Conservation (phyloP, 92 coral and sea anemone genomes). For the Palythoa grandiflora region DNA sequence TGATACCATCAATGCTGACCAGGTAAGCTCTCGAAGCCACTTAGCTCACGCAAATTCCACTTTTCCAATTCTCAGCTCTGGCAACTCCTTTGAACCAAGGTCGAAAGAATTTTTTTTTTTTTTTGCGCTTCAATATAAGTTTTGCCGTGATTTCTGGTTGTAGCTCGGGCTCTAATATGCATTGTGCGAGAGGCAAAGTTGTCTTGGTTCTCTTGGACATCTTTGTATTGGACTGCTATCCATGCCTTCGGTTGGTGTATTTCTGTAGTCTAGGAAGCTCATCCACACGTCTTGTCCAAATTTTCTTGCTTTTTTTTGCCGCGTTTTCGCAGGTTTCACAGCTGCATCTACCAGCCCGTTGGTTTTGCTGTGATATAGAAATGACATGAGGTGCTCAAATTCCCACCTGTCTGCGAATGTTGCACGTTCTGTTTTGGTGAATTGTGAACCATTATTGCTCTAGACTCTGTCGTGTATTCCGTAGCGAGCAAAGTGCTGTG, state of each 20-base stretch:
- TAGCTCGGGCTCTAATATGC: neutral
- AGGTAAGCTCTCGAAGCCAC: slow-evolving; percentile 60
- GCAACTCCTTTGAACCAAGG: slow-evolving; percentile 57
- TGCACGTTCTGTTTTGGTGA: neutral
- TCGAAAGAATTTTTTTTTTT: too few species aligned
- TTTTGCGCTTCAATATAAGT: slow-evolving; percentile 41
- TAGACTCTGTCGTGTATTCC: slow-evolving; percentile 36
- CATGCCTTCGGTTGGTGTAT: slow-evolving; percentile 48
- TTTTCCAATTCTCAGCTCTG: slow-evolving; percentile 60
- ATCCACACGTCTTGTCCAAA: slow-evolving; percentile 4
- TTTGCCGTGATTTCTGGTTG: slow-evolving; percentile 30
- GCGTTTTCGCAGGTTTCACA: neutral
- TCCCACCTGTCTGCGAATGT: neutral
- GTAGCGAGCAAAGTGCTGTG: neutral
- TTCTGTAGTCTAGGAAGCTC: slow-evolving; percentile 23
- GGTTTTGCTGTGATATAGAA: neutral
- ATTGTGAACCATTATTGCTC: slow-evolving; percentile 48
- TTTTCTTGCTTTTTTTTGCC: slow-evolving; percentile 26
- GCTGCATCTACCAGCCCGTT: neutral
- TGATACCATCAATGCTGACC: slow-evolving; percentile 52
- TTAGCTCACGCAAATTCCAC: slow-evolving; percentile 49
- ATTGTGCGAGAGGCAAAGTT: slow-evolving; percentile 12
- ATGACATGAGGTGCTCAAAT: too few species aligned
- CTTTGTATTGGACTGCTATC: slow-evolving; percentile 22
- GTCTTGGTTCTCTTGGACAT: slow-evolving; percentile 17